These are phyloP conservation scores for Yasuhikotakia modesta DNA, from an alignment of 2,797 vertebrate species.

Conservation along the genomic window DNA sequence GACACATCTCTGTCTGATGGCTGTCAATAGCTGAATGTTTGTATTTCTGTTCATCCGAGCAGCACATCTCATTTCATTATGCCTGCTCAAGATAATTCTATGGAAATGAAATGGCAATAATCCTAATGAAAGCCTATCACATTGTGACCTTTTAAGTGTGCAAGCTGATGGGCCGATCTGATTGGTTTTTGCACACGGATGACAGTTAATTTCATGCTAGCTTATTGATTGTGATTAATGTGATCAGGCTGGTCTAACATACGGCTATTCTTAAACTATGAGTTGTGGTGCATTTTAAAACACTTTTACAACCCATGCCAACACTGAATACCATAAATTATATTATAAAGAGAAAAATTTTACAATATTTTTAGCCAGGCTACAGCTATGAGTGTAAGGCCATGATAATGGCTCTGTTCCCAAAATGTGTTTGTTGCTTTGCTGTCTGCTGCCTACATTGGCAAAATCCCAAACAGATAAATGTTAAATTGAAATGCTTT, in stretches of 20 bases:
- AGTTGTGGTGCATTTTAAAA: conserved; percentile 26
- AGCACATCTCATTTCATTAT: conserved; percentile 53
- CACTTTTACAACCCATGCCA: conserved; percentile 1
- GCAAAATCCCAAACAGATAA: not conserved
- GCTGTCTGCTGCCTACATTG: not conserved
- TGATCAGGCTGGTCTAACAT: conserved; percentile 51
- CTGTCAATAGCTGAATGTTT: conserved; percentile 50
- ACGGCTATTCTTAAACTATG: conserved; percentile 41
- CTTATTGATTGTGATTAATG: conserved; percentile 58
- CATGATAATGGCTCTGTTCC: not conserved
- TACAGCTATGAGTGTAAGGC: not conserved
- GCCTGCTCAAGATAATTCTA: conserved; percentile 49
- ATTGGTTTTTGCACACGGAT: conserved; percentile 52
- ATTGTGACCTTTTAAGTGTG: conserved; percentile 47
- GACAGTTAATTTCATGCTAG: conserved; percentile 55
- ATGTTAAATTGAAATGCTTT: not conserved
- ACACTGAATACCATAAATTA: not conserved
- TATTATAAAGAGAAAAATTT: conserved; percentile 12
- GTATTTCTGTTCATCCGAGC: conserved; percentile 50
- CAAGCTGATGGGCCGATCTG: conserved; percentile 48
- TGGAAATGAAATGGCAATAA: conserved; percentile 55
- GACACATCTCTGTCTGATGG: conserved; percentile 28
- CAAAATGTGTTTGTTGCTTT: not conserved
- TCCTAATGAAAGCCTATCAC: conserved; percentile 53
- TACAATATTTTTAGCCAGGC: not conserved